Conservation (phyloP, 1,140 invertebrate species). For the Tetragonula clypearis region DNA sequence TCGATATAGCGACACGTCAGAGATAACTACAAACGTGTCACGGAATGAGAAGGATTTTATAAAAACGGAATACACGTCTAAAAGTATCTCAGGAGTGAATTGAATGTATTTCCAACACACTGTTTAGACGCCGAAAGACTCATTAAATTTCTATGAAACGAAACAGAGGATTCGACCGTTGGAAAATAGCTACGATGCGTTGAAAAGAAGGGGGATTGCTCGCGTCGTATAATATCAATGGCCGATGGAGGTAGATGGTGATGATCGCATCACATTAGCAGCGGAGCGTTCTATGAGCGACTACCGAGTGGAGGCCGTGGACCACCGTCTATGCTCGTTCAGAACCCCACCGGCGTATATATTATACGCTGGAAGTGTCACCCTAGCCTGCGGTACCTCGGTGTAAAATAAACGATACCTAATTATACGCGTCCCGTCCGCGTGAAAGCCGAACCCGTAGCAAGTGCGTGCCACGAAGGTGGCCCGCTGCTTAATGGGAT, state of each 20-base stretch:
- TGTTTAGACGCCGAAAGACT: too few relatives aligned
- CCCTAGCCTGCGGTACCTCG: slow-evolving; percentile 56
- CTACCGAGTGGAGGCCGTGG: slow-evolving; percentile 59
- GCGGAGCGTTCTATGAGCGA: slow-evolving; percentile 79
- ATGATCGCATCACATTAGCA: slow-evolving; percentile 80
- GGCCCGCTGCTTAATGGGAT: slow-evolving; percentile 70
- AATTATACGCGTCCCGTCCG: slow-evolving; percentile 78
- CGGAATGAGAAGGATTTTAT: too few relatives aligned
- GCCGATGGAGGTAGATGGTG: slow-evolving; percentile 67
- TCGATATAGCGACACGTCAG: too few relatives aligned
- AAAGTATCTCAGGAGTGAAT: too few relatives aligned
- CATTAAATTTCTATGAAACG: neutral
- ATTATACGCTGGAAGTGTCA: slow-evolving; percentile 45
- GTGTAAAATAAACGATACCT: slow-evolving; percentile 80
- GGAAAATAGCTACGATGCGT: slow-evolving; percentile 56
- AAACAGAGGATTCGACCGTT: slow-evolving; percentile 11
- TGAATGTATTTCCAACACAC: too few relatives aligned
- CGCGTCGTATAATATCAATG: slow-evolving; percentile 75
- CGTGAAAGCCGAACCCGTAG: slow-evolving; percentile 60
- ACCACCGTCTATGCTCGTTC: slow-evolving; percentile 46
- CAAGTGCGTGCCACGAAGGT: slow-evolving; percentile 73
- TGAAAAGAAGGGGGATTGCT: slow-evolving; percentile 46
- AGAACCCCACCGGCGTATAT: slow-evolving; percentile 15
- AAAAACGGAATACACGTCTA: too few relatives aligned
- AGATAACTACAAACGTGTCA: too few relatives aligned